phyloP scores from a whole-genome alignment of 2,888 invertebrate species.

The Sipha maydis region DNA sequence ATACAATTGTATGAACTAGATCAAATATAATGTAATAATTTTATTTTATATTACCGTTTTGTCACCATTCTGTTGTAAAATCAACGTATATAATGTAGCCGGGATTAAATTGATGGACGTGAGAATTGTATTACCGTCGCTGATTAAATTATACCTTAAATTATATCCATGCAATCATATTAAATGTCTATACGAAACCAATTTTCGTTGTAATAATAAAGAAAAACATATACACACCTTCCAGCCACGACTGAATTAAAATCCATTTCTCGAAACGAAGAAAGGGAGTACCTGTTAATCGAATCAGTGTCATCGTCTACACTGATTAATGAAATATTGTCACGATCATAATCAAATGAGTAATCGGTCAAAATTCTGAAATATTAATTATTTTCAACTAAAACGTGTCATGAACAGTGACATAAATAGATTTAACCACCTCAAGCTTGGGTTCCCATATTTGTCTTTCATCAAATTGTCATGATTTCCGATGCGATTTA shows the following conservation, averaged over 20 bases:
- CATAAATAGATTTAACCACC: background rate
- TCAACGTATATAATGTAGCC: constrained; percentile 41
- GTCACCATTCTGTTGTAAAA: constrained; percentile 20
- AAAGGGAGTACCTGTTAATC: background rate
- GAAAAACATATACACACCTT: constrained; percentile 1
- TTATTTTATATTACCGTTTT: constrained; percentile 23
- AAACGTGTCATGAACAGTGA: background rate
- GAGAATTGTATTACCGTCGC: background rate
- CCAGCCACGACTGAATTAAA: background rate
- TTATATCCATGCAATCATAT: background rate
- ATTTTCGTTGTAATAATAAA: background rate
- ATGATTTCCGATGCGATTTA: background rate
- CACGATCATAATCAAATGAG: background rate
- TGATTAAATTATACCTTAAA: constrained; percentile 10
- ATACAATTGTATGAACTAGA: background rate
- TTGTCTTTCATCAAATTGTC: constrained; percentile 37
- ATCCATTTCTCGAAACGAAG: background rate
- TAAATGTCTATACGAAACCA: background rate
- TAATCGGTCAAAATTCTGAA: constrained; percentile 31
- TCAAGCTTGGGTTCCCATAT: constrained; percentile 37
- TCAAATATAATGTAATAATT: background rate
- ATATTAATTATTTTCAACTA: background rate
- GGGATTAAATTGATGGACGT: constrained; percentile 26
- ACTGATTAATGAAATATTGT: background rate
- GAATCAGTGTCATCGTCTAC: constrained; percentile 14